A percentile compares a stretch with the other conserved stretches of the same genome.
Conservation (phyloP, 2,113 vertebrate species). For the Dolichotis patagonum region DNA sequence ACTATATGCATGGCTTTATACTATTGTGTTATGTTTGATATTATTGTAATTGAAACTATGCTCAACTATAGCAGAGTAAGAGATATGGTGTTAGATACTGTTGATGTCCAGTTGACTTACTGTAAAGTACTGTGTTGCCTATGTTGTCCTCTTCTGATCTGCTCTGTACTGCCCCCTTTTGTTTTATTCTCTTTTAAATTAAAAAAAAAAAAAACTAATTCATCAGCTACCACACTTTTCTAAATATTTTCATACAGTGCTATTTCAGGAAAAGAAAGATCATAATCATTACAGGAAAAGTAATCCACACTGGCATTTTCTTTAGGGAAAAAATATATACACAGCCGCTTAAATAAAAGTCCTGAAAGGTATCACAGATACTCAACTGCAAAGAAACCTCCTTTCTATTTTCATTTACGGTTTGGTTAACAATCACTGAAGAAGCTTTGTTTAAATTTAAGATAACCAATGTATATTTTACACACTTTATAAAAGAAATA, state of each 20-base stretch:
- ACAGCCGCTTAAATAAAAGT: constrained; percentile 49
- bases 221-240: not conserved
- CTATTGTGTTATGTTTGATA: too few relatives aligned
- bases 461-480: constrained; percentile 4
- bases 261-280: constrained; percentile 12
- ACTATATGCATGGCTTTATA: too few relatives aligned
- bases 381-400: constrained; percentile 11
- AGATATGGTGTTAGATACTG: too few relatives aligned
- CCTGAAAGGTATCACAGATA: not conserved
- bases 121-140: too few relatives aligned
- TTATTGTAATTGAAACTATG: too few relatives aligned
- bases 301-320: not conserved
- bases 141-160: too few relatives aligned
- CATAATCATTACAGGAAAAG: constrained; percentile 17
- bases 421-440: too few relatives aligned
- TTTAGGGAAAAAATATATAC: not conserved
- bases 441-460: not conserved
- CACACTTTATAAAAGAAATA: constrained; percentile 21
- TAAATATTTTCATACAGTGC: constrained; percentile 14
- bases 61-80: too few relatives aligned
- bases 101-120: too few relatives aligned
- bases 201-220: too few relatives aligned
- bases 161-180: too few relatives aligned
- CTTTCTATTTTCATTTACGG: constrained; percentile 60
- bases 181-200: too few relatives aligned